phyloP scores from a whole-genome alignment of 2,113 vertebrate genomes.

The Corapipo altera region DNA sequence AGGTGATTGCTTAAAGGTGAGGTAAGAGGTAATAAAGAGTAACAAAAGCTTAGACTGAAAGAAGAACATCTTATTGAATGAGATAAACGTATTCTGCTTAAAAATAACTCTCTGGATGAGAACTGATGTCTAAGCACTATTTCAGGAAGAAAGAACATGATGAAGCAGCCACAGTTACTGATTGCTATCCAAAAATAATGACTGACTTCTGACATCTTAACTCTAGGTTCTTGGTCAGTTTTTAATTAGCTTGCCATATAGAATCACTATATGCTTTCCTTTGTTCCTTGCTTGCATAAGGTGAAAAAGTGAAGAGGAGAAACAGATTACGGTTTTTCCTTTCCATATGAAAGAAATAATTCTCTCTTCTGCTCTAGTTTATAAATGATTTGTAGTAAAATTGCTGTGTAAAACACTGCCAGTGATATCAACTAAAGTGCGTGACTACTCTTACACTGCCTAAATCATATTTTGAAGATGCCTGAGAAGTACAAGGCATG shows the following conservation, averaged over 20 bases:
- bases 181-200: neutral
- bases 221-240: neutral
- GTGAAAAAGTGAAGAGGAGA: neutral
- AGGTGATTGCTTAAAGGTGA: neutral
- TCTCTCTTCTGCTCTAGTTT: neutral
- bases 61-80: neutral
- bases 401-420: neutral
- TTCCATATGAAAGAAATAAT: neutral
- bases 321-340: neutral
- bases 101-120: neutral
- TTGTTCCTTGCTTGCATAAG: neutral
- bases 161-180: neutral
- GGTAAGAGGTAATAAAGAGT: neutral
- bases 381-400: neutral
- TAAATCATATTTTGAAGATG: neutral
- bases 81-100: neutral
- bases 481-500: neutral
- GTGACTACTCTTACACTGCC: neutral
- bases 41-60: neutral
- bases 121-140: neutral
- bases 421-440: neutral
- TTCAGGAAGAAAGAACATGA: neutral
- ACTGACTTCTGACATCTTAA: neutral
- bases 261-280: neutral
- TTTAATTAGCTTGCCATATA: neutral